Conservation (phyloP, 2,888 invertebrate genomes). For the Gastracanthus pulcherrimus region DNA sequence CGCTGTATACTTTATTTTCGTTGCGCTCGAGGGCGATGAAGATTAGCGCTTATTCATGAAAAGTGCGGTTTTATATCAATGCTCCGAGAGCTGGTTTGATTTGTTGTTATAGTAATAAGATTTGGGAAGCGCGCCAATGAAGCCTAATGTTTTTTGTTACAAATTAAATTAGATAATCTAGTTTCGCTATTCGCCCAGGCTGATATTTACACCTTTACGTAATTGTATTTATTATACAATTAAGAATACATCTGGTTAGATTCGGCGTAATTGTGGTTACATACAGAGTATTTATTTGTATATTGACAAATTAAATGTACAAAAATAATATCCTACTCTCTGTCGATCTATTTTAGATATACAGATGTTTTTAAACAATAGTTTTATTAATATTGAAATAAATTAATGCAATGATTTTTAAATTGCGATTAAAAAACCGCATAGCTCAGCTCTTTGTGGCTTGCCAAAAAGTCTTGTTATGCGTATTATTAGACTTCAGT, state of each 20-base stretch:
- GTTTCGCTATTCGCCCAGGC: background rate
- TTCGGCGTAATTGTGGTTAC: background rate
- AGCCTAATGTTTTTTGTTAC: conserved; percentile 33
- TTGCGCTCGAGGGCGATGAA: no score
- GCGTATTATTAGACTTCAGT: conserved; percentile 11
- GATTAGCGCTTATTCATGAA: no score
- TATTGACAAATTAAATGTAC: no score
- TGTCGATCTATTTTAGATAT: background rate
- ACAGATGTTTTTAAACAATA: background rate
- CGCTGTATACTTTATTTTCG: background rate
- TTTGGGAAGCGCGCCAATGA: conserved; percentile 44
- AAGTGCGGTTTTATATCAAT: background rate
- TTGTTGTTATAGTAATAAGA: conserved; percentile 35
- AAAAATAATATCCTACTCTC: no score
- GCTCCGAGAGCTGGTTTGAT: conserved; percentile 10
- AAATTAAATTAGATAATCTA: conserved; percentile 34
- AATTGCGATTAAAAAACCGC: background rate
- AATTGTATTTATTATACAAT: conserved; percentile 45
- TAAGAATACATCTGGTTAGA: background rate
- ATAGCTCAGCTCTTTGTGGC: background rate
- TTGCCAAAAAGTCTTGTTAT: conserved; percentile 25
- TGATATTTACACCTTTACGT: conserved; percentile 11
- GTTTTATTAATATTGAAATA: background rate
- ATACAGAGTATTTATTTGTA: background rate
- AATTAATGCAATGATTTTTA: background rate